Evolutionary conservation across 2,888 invertebrate species (phyloP).

Genomic region (Trisateles emortualis): DNA sequence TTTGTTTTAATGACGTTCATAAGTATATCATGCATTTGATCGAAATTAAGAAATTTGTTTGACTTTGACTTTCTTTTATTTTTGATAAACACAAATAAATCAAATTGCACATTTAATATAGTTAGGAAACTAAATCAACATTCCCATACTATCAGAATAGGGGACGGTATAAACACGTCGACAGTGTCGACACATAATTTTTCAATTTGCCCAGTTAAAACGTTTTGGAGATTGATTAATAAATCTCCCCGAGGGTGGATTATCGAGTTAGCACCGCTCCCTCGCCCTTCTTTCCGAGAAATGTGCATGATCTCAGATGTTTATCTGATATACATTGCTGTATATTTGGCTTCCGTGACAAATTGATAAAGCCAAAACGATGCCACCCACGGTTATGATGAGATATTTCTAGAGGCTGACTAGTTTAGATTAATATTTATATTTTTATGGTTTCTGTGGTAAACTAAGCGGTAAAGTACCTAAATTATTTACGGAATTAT

Average conservation of each 20-base stretch:
- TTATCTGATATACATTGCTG: slow-evolving; percentile 39
- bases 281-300: slow-evolving; percentile 49
- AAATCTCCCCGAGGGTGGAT: slow-evolving; percentile 72
- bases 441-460: too few relatives aligned
- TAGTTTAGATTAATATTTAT: neutral
- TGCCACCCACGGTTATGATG: neutral
- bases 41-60: too few relatives aligned
- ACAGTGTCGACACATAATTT: slow-evolving; percentile 78
- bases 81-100: neutral
- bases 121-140: slow-evolving; percentile 41
- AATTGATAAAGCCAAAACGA: slow-evolving; percentile 28
- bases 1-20: too few relatives aligned
- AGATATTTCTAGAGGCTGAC: neutral
- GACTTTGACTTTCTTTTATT: neutral
- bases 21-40: too few relatives aligned
- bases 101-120: slow-evolving; percentile 7
- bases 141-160: slow-evolving; percentile 41
- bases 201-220: slow-evolving; percentile 81
- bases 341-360: slow-evolving; percentile 35
- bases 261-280: slow-evolving; percentile 53
- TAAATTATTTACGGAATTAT: too few relatives aligned
- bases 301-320: slow-evolving; percentile 53
- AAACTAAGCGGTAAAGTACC: too few relatives aligned
- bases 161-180: slow-evolving; percentile 62
- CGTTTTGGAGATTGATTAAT: slow-evolving; percentile 82